phyloP scores from a whole-genome alignment of 2,888 invertebrate species.

The Argyra leucocephala region DNA sequence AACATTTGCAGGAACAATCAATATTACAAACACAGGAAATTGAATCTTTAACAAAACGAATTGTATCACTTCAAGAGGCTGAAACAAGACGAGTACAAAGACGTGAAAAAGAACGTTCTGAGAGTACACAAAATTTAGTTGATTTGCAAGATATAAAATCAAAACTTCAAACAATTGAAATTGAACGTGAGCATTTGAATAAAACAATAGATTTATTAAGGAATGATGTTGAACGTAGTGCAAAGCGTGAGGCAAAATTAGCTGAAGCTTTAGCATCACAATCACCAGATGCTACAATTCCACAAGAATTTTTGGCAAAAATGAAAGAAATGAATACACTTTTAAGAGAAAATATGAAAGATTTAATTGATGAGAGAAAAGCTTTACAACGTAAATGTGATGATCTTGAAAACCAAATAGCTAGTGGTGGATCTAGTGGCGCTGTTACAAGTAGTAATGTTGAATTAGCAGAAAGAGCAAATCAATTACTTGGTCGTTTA shows the following conservation, averaged over 20 bases:
- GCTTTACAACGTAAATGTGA: conserved; percentile 44
- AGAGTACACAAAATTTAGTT: conserved; percentile 34
- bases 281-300: conserved; percentile 34
- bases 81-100: conserved; percentile 37
- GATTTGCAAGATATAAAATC: conserved; percentile 37
- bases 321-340: conserved; percentile 47
- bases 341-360: conserved; percentile 45
- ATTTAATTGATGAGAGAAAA: conserved; percentile 46
- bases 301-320: conserved; percentile 41
- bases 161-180: conserved; percentile 30
- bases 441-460: conserved; percentile 30
- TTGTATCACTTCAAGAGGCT: conserved; percentile 40
- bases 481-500: conserved; percentile 57
- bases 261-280: conserved; percentile 38
- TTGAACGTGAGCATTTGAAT: conserved; percentile 32
- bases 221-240: conserved; percentile 38
- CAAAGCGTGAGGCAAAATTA: conserved; percentile 38
- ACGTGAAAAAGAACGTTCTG: conserved; percentile 37
- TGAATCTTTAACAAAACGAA: conserved; percentile 45
- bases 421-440: conserved; percentile 19
- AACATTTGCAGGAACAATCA: conserved; percentile 39
- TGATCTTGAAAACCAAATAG: conserved; percentile 37
- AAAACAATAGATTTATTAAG: conserved; percentile 35
- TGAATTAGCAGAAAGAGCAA: conserved; percentile 45
- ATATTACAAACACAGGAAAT: conserved; percentile 43